A percentile compares a stretch with the other conserved stretches of the same genome.
phyloP scores from a whole-genome alignment of 53 echinoderm and acorn worm genomes.

The Glandiceps talaboti region DNA sequence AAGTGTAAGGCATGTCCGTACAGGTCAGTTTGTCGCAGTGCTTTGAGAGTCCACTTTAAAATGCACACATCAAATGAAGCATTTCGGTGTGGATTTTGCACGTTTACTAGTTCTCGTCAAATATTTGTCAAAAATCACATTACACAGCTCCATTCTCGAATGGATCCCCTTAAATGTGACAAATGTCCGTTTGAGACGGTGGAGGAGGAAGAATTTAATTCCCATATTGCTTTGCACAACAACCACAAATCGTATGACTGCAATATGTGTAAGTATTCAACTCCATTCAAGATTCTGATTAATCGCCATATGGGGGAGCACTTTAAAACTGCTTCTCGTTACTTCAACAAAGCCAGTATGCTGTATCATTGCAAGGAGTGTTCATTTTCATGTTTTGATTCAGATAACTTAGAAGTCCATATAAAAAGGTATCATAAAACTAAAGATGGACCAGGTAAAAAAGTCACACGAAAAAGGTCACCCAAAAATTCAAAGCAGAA shows the following conservation, averaged over 20 bases:
- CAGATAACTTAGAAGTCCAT: constrained; percentile 7
- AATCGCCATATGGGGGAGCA: constrained; percentile 43
- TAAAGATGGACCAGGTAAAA: no score
- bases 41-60: constrained; percentile 48
- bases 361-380: background rate
- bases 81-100: constrained; percentile 50
- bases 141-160: constrained; percentile 62
- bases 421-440: no score
- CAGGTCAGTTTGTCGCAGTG: constrained; percentile 32
- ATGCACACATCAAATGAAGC: constrained; percentile 44
- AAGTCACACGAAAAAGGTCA: no score
- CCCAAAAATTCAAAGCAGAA: no score
- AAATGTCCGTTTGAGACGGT: constrained; percentile 80
- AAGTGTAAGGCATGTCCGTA: constrained; percentile 41
- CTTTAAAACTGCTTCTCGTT: constrained; percentile 28
- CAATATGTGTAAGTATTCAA: constrained; percentile 43
- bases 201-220: constrained; percentile 70
- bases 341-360: constrained; percentile 35
- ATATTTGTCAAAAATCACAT: constrained; percentile 72
- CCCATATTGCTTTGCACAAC: constrained; percentile 64
- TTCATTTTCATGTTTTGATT: background rate
- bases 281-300: constrained; percentile 45
- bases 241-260: constrained; percentile 34
- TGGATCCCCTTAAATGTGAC: constrained; percentile 75
- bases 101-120: constrained; percentile 54